Evolutionary conservation across 2,797 vertebrate genomes (phyloP), one percentile per base, ranked within the genome.

Genomic region (Pelobates cultripes): DNA sequence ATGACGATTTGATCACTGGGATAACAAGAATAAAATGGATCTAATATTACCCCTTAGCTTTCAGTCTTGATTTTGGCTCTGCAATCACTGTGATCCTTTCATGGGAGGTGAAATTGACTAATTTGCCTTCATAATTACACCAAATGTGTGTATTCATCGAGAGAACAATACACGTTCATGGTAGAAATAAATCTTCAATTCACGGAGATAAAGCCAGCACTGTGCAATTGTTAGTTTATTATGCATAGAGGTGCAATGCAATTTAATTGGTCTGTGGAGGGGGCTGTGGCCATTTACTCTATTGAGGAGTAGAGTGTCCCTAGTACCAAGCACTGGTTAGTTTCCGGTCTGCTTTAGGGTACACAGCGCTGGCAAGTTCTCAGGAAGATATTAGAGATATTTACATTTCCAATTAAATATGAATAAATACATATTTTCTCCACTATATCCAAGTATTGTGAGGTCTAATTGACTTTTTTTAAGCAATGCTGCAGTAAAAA

Each of bases 41-140:
- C 44, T 55, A 70, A 78, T 60, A 75, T 70, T 28, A 63, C 63
- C 15, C 41, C 55, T 57, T 63, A 40, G 60, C 64, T 64, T 77
- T 74, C 57, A 73, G 61, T 72, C 73, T 64, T 28, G 68, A 70
- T 60, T 78, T 42, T n/a, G 41, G 43, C 55, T 57, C 71, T 78
- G 75, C 73, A 68, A 78, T 73, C 70, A 73, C 61, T 47, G 28
- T 53, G 53, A 70, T 70, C 73, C 76, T 79, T 78, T 75, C 67
- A 74, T 74, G 61, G 71, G 66, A 70, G 81, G 81, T 78, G 71
- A 73, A 73, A 78, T 75, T 53, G 76, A 78, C 76, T 83, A 64
- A 78, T 83, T 83, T 83, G 77, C 72, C 73, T 79, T 75, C 53
- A 75, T 75, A 75, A 84, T 84, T 84, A 75, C 72, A 66, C 40